phyloP scores from a whole-genome alignment of 1,140 invertebrate genomes.

The Limonius californicus region DNA sequence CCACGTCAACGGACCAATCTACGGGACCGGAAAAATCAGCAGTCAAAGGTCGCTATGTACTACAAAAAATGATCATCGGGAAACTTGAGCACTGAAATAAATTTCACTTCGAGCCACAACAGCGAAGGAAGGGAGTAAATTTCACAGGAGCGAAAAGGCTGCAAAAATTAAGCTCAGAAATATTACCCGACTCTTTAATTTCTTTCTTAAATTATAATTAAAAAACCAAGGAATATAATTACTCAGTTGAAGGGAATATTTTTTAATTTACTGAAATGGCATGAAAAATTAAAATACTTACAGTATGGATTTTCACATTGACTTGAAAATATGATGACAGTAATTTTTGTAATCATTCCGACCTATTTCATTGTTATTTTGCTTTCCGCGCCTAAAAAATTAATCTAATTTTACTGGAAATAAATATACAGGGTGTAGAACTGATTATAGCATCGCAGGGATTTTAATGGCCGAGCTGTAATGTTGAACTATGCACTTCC shows the following conservation, averaged over 20 bases:
- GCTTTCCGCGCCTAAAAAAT: too few relatives aligned
- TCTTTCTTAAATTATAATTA: constrained; percentile 11
- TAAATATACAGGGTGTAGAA: too few relatives aligned
- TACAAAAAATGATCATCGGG: too few relatives aligned
- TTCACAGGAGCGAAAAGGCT: neutral
- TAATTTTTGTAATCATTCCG: too few relatives aligned
- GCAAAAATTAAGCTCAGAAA: constrained; percentile 3
- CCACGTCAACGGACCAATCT: neutral
- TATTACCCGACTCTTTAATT: constrained; percentile 3
- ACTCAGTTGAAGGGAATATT: constrained; percentile 3
- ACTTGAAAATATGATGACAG: too few relatives aligned
- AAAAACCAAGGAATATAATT: neutral
- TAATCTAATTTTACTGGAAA: too few relatives aligned
- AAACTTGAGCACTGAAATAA: neutral
- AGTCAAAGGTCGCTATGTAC: neutral
- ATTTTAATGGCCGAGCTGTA: too few relatives aligned
- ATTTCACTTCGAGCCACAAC: neutral
- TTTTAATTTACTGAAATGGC: constrained; percentile 2
- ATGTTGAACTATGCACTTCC: too few relatives aligned
- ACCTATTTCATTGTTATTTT: too few relatives aligned
- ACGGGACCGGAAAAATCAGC: neutral
- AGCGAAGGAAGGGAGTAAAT: neutral
- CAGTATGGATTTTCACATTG: too few relatives aligned
- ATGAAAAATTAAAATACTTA: too few relatives aligned
- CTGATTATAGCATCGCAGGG: too few relatives aligned